phyloP scores from a whole-genome alignment of 2,888 invertebrate genomes.

The Orgyia antiqua region DNA sequence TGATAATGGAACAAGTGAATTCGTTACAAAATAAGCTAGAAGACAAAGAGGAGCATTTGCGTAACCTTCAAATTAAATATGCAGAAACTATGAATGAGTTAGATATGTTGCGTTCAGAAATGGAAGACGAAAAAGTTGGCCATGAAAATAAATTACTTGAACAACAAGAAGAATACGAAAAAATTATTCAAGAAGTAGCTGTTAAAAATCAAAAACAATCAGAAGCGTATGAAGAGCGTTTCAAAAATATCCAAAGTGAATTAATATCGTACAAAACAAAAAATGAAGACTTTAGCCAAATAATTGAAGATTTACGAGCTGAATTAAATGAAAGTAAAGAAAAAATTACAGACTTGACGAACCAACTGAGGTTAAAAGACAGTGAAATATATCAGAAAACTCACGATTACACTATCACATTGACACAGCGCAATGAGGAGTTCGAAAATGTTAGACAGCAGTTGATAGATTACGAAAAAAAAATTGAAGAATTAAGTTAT shows the following conservation, averaged over 20 bases:
- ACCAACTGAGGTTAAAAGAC: conserved; percentile 52
- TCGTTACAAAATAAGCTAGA: conserved; percentile 62
- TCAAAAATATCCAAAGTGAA: conserved; percentile 42
- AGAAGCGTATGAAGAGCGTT: conserved; percentile 34
- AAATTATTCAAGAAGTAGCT: conserved; percentile 47
- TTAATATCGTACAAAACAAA: conserved; percentile 34
- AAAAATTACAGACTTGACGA: conserved; percentile 42
- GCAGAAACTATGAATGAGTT: conserved; percentile 57
- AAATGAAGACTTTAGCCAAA: conserved; percentile 41
- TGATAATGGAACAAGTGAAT: conserved; percentile 56
- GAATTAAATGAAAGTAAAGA: conserved; percentile 35
- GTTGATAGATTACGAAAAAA: conserved; percentile 59
- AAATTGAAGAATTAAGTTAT: conserved; percentile 65
- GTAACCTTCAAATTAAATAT: conserved; percentile 59
- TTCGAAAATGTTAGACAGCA: conserved; percentile 61
- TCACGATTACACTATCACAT: conserved; percentile 48
- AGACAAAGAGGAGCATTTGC: conserved; percentile 64
- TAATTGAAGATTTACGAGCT: conserved; percentile 36
- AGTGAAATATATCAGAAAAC: conserved; percentile 62
- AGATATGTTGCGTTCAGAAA: conserved; percentile 62
- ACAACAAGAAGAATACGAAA: conserved; percentile 69
- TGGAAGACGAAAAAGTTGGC: conserved; percentile 65
- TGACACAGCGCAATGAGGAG: conserved; percentile 58
- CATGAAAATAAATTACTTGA: conserved; percentile 60
- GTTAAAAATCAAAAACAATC: conserved; percentile 34